phyloP scores from a whole-genome alignment of 2,797 vertebrate species.

The Limosa lapponica region DNA sequence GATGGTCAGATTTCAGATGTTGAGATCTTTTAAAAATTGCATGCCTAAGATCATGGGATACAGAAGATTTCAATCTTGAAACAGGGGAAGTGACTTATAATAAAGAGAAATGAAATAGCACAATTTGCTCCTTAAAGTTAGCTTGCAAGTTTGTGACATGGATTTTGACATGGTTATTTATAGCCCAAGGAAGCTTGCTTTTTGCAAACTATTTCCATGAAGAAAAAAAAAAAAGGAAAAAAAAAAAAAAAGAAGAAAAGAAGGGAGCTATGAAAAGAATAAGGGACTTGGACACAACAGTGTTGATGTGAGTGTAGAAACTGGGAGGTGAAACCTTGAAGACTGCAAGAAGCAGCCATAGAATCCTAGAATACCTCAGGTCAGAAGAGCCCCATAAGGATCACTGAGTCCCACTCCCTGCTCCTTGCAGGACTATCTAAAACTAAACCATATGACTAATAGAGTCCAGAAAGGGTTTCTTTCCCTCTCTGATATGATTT shows the following conservation, averaged over 20 bases:
- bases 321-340: neutral
- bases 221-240: neutral
- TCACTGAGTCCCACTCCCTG: rapidly evolving
- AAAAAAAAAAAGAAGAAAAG: neutral
- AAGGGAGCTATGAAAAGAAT: neutral
- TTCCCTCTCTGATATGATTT: neutral
- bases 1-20: neutral
- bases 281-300: neutral
- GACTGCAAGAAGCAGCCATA: neutral
- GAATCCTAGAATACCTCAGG: neutral
- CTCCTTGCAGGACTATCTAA: neutral
- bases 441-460: neutral
- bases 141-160: neutral
- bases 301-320: neutral
- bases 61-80: neutral
- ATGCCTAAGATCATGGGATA: neutral
- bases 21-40: neutral
- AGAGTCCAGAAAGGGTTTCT: neutral
- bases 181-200: neutral
- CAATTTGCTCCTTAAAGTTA: neutral
- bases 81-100: neutral
- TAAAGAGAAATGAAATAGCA: neutral
- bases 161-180: neutral
- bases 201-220: neutral
- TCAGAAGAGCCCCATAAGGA: neutral